Percentiles rank a stretch among this genome's conserved stretches.
Evolutionary conservation across 2,113 vertebrate genomes (phyloP).

Genomic region (Ptyas mucosa): DNA sequence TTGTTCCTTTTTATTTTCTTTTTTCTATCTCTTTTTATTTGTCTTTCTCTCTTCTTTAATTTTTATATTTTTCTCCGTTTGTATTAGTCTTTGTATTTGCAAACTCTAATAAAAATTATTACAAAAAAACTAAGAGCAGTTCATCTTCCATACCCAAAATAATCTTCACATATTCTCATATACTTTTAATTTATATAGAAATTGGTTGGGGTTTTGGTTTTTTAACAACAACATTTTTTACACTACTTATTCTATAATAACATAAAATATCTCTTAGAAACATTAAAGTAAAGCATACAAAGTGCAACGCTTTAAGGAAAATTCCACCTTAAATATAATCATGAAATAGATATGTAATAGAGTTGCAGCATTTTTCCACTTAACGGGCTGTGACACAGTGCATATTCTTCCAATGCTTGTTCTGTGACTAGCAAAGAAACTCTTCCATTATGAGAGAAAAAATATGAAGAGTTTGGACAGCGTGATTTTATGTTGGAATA

Average conservation of each 20-base stretch:
- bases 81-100: background rate
- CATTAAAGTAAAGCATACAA: constrained; percentile 79
- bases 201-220: constrained; percentile 67
- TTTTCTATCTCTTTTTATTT: background rate
- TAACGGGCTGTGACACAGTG: constrained; percentile 58
- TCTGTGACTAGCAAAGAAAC: constrained; percentile 17
- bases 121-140: constrained; percentile 35
- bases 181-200: constrained; percentile 82
- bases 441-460: constrained; percentile 25
- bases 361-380: constrained; percentile 62
- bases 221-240: constrained; percentile 80
- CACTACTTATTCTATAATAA: constrained; percentile 77
- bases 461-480: constrained; percentile 15
- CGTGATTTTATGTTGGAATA: constrained; percentile 15
- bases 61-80: background rate
- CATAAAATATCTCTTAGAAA: constrained; percentile 82
- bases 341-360: constrained; percentile 65
- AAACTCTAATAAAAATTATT: background rate
- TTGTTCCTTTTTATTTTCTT: background rate
- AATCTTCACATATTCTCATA: constrained; percentile 78
- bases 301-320: constrained; percentile 78
- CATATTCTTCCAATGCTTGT: constrained; percentile 50
- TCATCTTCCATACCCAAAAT: constrained; percentile 78
- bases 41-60: background rate
- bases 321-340: constrained; percentile 64